Conservation (phyloP, 2,797 vertebrate species). For the Oreortyx pictus region DNA sequence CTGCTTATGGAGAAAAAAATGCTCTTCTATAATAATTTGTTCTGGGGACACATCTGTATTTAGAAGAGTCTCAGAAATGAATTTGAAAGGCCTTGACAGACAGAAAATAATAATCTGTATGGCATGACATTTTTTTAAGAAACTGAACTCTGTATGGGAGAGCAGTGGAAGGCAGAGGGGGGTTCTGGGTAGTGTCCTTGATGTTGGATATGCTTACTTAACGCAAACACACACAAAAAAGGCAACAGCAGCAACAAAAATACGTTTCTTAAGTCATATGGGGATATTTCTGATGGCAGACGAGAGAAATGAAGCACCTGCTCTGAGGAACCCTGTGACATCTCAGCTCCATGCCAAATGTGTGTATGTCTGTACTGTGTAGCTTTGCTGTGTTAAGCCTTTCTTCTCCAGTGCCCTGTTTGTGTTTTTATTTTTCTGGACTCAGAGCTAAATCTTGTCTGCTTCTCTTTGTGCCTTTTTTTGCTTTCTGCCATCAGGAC, state of each 20-base stretch:
- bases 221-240: not conserved
- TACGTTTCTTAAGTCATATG: not conserved
- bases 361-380: slow-evolving; percentile 73
- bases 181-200: not conserved
- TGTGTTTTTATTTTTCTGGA: slow-evolving; percentile 63
- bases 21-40: not conserved
- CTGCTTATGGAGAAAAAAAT: not conserved
- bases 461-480: slow-evolving; percentile 83
- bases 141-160: not conserved
- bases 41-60: not conserved
- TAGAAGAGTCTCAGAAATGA: not conserved
- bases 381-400: slow-evolving; percentile 73
- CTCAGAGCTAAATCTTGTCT: slow-evolving; percentile 76
- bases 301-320: not conserved
- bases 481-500: slow-evolving; percentile 87
- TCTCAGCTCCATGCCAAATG: not conserved
- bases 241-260: not conserved
- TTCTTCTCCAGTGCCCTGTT: slow-evolving; percentile 62
- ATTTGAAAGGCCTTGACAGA: not conserved
- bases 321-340: not conserved
- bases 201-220: not conserved
- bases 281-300: not conserved
- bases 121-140: not conserved
- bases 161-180: not conserved
- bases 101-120: not conserved